Base-by-base conservation (phyloP, 2,797 vertebrate genomes). In the Chromis chromis region DNA sequence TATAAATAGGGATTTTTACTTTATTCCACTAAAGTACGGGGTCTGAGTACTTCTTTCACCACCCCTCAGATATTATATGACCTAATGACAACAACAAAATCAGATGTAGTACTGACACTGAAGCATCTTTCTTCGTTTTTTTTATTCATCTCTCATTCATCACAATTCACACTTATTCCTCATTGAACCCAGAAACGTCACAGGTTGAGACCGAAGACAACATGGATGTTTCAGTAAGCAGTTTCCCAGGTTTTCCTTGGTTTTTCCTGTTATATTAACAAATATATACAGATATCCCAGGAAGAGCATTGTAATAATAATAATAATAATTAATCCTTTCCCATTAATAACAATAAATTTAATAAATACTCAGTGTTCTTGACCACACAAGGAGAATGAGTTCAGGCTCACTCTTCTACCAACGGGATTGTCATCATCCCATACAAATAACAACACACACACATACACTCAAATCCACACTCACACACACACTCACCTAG, bases 331-430 rank as follows among this genome's bases (percentile, higher is more conserved):
- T 49, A 83, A 88, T 88, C 63, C 78, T 84, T 88, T 91, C 83
- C 83, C 88, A 82, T 36, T 92, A 92, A 91, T 94, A 93, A 94
- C 90, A 94, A 93, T 93, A 89, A 89, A 91, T 93, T 90, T 88
- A 95, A 95, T 95, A 95, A 95, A 95, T 95, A 95, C 91, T 94
- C 92, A 91, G 90, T 90, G 91, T 94, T 93, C 84, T 86, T 89
- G 91, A 90, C 88, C 88, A 92, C 90, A 92, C 83, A 65, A 84
- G 89, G 86, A 91, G 88, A 92, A 90, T 76, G 85, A 91, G 87
- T 86, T 86, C 65, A 61, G 55, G 72, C 87, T 87, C 90, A 88
- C 84, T 89, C 90, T 79, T 86, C 83, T 80, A 85, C 82, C 79
- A 48, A 90, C 74, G 91, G 88, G 88, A 92, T 80, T 84, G 81